Base-by-base conservation (phyloP, 1,140 invertebrate species). In the Hylyphantes graminicola region DNA sequence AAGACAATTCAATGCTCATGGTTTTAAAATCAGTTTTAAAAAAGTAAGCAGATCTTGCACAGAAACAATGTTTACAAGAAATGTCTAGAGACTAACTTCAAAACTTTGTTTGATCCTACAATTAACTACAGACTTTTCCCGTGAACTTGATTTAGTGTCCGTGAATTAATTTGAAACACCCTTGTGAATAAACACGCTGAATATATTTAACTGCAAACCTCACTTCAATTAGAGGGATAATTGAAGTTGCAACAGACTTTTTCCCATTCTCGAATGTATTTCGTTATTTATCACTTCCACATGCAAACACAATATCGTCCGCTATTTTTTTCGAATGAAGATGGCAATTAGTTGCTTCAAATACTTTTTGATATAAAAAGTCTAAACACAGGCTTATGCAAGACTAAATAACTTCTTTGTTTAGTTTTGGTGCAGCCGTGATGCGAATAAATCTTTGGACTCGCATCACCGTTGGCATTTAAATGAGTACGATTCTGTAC, bases 271-370 rank as follows among this genome's bases (percentile, higher is more conserved):
- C 21, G 11, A 51, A 50, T 76, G 63, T 76, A 48, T 64, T 76
- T 76, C 15, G 74, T 76, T 76, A 76, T 76, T 76, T 64, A 67
- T 76, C 57, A n/a, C 57, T 63, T 64, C 15, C 19, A 76, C 51
- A 70, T 70, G 17, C 51, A 7, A 53, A 51, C 54, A 70, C 15
- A 53, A 70, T 70, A 70, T 70, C 50, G 12, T 53, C n/a, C 48
- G 19, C 19, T 54, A 13, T 51, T 70, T 70, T 70, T 48, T 70
- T 70, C 13, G 74, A 64, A 21, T 57, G 59, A 76, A 51, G 59
- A 70, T 76, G 48, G 74, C 74, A 76, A 76, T 76, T 76, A 76
- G 74, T 51, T 51, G 59, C 19, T n/a, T 76, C 74, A 76, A 76
- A 76, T 61, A 76, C 21, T 61, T 63, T 63, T 53, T 55, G 74